Conservation (phyloP, 2,113 vertebrate genomes). For the Dolichallabes microphthalmus region DNA sequence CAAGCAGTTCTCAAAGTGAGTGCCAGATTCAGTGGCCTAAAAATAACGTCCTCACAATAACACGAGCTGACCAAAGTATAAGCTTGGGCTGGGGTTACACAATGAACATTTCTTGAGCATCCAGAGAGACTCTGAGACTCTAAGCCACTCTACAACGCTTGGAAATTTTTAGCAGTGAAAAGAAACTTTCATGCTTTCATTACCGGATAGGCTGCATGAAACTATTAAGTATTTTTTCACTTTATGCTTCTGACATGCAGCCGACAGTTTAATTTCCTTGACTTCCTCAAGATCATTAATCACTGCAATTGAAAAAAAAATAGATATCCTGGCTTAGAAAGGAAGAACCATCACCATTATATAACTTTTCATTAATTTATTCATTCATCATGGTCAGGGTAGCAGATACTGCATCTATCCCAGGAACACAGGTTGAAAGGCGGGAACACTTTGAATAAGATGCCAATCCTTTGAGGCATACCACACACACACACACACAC, state of each 20-base stretch:
- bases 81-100: conserved; percentile 25
- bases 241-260: neutral
- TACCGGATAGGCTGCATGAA: neutral
- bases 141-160: neutral
- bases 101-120: conserved; percentile 18
- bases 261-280: neutral
- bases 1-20: conserved; percentile 3
- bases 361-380: neutral
- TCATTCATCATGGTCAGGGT: neutral
- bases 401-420: neutral
- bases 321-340: neutral
- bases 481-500: neutral
- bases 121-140: neutral
- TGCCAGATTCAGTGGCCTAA: conserved; percentile 39
- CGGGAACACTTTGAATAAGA: neutral
- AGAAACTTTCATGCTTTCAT: conserved; percentile 12
- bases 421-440: neutral
- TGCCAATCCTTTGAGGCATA: neutral
- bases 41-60: conserved; percentile 41
- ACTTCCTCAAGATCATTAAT: neutral
- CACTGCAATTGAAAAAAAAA: neutral
- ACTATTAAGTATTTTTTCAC: neutral
- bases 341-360: neutral
- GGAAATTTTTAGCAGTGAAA: neutral
- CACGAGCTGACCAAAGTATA: conserved; percentile 27